Base-by-base conservation (phyloP, 2,888 invertebrate species). In the Epinotia brunnichana region DNA sequence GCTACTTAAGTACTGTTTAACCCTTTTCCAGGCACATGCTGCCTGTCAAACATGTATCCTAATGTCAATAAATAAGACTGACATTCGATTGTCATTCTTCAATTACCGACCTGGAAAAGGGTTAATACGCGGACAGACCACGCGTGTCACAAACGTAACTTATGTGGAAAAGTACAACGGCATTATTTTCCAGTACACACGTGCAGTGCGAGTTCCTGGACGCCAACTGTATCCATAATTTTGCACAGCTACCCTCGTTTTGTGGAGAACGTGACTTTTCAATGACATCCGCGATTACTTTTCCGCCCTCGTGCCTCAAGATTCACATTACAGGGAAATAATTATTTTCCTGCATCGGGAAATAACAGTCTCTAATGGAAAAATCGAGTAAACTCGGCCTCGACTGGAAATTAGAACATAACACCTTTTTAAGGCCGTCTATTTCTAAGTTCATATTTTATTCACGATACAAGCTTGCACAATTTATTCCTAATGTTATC, bases 321-420 rank as follows among this genome's bases (percentile, higher is more conserved):
- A n/a, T 64, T 39, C 19, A 54, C n/a, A 39, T 64, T 54, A 54
- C 48, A 11, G 53, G 15, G 19, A 53, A 64, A 39, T 64, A 39
- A 64, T 64, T 39, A 64, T 54, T 64, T 64, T 54, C 64, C 64
- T 64, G 54, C 21, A 64, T 64, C 54, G 19, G 53, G 10, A 64
- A 54, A 64, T 64, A 54, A 35, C 63, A 21, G 64, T 35, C 3
- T 11, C 29, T 64, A 21, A 64, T 64, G 54, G 64, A 64, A 64
- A 54, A 39, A 21, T 29, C 5, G 4, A 44, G 56, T 39, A 44
- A 57, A 57, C 24, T 24, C 3, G 24, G 41, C 21, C 10, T 24
- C 21, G n/a, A 44, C 10, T 44, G 56, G 56, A 56, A 66, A 57
- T 57, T 44, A 57, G n/a, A 24, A 21, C 24, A 21, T 41, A 21